Conservation (phyloP, 2,113 vertebrate species). For the Ceyx margarethae region DNA sequence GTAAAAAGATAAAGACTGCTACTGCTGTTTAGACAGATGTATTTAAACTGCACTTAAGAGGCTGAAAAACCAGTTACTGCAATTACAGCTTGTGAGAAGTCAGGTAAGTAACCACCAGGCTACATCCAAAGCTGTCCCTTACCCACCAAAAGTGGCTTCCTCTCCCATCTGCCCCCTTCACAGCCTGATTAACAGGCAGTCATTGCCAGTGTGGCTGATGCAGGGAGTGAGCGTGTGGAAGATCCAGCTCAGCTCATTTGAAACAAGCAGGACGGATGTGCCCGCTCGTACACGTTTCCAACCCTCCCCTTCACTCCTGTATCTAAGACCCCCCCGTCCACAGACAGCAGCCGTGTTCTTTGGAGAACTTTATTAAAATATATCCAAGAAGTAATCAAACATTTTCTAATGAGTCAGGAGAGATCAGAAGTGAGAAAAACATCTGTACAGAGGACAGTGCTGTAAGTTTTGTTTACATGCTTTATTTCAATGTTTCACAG, state of each 20-base stretch:
- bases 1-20: neutral
- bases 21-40: neutral
- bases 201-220: neutral
- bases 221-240: neutral
- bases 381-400: constrained; percentile 72
- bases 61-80: neutral
- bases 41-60: neutral
- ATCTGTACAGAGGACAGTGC: constrained; percentile 65
- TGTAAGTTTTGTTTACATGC: constrained; percentile 68
- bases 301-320: neutral
- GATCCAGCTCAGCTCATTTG: neutral
- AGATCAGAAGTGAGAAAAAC: constrained; percentile 64
- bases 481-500: constrained; percentile 78
- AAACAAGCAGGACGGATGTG: neutral
- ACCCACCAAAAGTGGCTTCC: neutral
- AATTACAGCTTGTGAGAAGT: neutral
- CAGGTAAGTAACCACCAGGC: neutral
- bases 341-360: constrained; percentile 48
- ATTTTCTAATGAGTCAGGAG: constrained; percentile 56
- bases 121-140: neutral
- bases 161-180: neutral
- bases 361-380: constrained; percentile 77
- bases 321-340: constrained; percentile 21
- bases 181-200: neutral
- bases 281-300: neutral